These are phyloP conservation scores for Stichodactyla helianthus DNA, from an alignment of 64 coral and sea anemone species.

Conservation along the genomic window DNA sequence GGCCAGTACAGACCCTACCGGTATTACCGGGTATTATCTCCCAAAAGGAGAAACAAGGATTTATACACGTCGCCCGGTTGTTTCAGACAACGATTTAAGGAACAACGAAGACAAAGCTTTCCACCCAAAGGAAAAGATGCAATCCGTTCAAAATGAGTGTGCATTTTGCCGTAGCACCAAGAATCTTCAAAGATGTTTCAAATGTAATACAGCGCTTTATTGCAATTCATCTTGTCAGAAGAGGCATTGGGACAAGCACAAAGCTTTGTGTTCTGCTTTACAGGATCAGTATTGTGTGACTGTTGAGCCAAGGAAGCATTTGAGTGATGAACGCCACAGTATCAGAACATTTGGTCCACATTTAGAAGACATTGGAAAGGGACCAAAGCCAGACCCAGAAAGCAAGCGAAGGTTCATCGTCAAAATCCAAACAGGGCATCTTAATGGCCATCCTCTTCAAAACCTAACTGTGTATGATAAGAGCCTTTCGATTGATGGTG, in stretches of 20 bases:
- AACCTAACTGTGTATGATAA: constrained; percentile 52
- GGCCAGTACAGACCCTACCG: not conserved
- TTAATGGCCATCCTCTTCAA: constrained; percentile 57
- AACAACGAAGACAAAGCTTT: constrained; percentile 49
- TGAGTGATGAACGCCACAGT: not conserved
- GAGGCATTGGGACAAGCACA: constrained; percentile 36
- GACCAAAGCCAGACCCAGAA: constrained; percentile 25
- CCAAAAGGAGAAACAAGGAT: constrained; percentile 51
- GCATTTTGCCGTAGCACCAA: constrained; percentile 48
- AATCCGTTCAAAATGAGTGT: constrained; percentile 12
- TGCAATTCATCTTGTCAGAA: constrained; percentile 45
- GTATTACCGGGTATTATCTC: not conserved
- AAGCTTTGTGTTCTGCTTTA: constrained; percentile 33
- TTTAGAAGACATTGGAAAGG: constrained; percentile 55
- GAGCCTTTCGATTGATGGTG: constrained; percentile 26
- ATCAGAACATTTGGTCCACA: not conserved
- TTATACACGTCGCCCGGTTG: constrained; percentile 37
- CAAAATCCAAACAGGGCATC: constrained; percentile 53
- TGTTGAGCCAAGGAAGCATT: not conserved
- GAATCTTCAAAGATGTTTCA: not conserved
- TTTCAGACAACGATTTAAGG: not conserved
- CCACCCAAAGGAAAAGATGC: constrained; percentile 42
- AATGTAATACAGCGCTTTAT: constrained; percentile 45
- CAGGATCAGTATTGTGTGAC: constrained; percentile 45
- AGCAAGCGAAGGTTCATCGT: constrained; percentile 50